Base-by-base conservation (phyloP, 2,888 invertebrate species). In the Himalopsyche japonica region DNA sequence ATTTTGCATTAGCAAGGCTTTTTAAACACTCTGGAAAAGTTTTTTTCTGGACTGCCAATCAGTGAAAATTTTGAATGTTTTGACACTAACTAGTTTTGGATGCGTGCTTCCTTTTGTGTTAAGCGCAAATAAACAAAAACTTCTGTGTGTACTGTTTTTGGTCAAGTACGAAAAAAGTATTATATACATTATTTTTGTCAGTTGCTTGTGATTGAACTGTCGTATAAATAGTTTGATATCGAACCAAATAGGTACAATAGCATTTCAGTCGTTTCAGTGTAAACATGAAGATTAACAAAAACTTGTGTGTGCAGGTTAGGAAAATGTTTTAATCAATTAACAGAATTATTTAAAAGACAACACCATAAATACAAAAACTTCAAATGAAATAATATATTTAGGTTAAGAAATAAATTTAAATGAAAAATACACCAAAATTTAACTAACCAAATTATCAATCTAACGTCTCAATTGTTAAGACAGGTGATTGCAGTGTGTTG, bases 161-260 rank as follows among this genome's bases (percentile, higher is more conserved):
- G 43, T n/a, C n/a, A 37, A 78, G 78, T 78, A 37, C 37, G 32
- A 78, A 78, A 78, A 78, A 78, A 78, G 57, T 57, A 78, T 34
- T 78, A 4, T 1, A 37, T 78, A 76, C 76, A 76, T 78, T 78
- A 78, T 78, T 78, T 78, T 78, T 1, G 37, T 37, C 24, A 37
- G 37, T 20, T 57, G 57, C 57, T 24, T 57, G 57, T 20, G 20
- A 43, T 76, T 57, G 79, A 70, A 80, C 79, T 57, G 82, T 77
- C 83, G 84, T 86, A 86, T 86, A 86, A 86, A 86, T 86, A 84
- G 80, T 85, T 84, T 49, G 84, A 30, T 79, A 43, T 48, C 34
- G 49, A 76, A 30, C 82, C 37, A 30, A 76, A 18, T 18, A 37
- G 24, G 34, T 76, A 86, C 84, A 83, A 83, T 84, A 76, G 82